Conservation (phyloP, 2,113 vertebrate genomes). For the Oenanthe oenanthe region DNA sequence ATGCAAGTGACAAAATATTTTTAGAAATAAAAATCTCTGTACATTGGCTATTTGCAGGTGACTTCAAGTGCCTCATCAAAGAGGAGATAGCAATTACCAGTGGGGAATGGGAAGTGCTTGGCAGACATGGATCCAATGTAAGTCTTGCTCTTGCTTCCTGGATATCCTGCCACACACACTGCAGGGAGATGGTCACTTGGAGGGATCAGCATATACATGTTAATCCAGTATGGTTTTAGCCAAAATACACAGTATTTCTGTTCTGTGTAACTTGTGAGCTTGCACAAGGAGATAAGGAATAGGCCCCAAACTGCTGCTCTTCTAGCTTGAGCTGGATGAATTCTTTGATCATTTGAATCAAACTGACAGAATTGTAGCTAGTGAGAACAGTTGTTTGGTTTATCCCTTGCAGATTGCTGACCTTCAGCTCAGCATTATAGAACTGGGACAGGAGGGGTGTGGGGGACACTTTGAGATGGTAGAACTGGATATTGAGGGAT, state of each 20-base stretch:
- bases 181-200: not conserved
- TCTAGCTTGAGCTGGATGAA: not conserved
- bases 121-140: constrained; percentile 83
- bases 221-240: not conserved
- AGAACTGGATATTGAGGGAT: not conserved
- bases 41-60: constrained; percentile 64
- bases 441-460: rapidly evolving
- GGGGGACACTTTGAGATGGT: not conserved
- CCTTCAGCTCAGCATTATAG: not conserved
- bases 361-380: not conserved
- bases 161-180: not conserved
- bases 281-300: not conserved
- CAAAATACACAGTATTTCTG: not conserved
- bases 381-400: not conserved
- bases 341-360: not conserved
- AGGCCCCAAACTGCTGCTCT: not conserved
- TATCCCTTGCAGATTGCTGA: not conserved
- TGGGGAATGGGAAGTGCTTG: constrained; percentile 86
- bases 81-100: constrained; percentile 80
- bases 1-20: not conserved
- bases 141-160: constrained; percentile 13
- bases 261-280: not conserved
- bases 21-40: not conserved
- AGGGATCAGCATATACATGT: not conserved
- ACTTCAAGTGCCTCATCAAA: constrained; percentile 83